phyloP scores from a whole-genome alignment of 2,888 invertebrate species.

The Metopia argyrocephala region DNA sequence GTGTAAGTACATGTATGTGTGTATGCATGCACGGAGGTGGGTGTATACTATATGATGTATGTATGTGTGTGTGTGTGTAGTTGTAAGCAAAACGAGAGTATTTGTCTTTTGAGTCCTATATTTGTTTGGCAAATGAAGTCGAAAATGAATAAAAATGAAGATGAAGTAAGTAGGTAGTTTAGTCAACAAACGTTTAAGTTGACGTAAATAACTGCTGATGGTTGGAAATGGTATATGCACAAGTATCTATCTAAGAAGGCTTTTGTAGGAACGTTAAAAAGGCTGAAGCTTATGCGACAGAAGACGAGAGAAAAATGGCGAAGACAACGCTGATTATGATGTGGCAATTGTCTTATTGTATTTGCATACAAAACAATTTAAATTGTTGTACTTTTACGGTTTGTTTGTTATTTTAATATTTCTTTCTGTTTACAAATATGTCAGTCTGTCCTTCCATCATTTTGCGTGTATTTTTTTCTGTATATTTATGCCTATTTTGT shows the following conservation, averaged over 20 bases:
- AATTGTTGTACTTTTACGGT: constrained; percentile 39
- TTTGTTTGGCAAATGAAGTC: constrained; percentile 76
- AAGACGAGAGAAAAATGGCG: constrained; percentile 1
- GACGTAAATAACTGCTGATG: constrained; percentile 42
- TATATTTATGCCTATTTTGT: too few species aligned
- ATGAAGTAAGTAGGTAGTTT: constrained; percentile 74
- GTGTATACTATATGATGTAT: constrained; percentile 4
- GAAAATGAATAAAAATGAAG: constrained; percentile 76
- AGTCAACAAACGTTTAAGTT: constrained; percentile 63
- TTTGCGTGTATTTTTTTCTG: background rate
- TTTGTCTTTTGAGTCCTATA: constrained; percentile 55
- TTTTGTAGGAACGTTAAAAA: constrained; percentile 33
- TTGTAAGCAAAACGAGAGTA: constrained; percentile 11
- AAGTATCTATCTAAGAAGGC: constrained; percentile 58
- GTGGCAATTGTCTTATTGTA: constrained; percentile 52
- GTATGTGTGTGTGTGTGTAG: background rate
- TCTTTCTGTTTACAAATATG: constrained; percentile 30
- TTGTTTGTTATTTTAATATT: constrained; percentile 24
- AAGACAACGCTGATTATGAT: constrained; percentile 25
- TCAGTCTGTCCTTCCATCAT: background rate
- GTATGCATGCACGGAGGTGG: background rate
- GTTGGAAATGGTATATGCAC: constrained; percentile 62
- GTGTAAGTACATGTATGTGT: background rate
- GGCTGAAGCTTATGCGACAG: background rate
- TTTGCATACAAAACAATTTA: constrained; percentile 42